Percentiles rank a stretch among this genome's conserved stretches.
Conservation (phyloP, 2,113 vertebrate genomes). For the Chascanopsetta lugubris region DNA sequence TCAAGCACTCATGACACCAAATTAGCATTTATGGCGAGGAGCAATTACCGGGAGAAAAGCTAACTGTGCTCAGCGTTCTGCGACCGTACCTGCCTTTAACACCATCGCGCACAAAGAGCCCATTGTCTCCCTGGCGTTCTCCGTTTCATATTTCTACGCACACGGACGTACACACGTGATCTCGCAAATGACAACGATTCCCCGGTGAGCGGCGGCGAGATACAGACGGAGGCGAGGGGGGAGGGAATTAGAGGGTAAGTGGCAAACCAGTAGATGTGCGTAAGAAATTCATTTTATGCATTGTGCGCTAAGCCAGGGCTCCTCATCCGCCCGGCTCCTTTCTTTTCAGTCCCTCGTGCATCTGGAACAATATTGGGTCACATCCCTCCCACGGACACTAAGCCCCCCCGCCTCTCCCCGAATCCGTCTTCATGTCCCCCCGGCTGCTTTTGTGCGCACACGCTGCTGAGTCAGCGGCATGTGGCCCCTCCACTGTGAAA, state of each 20-base stretch:
- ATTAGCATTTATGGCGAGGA: slow-evolving; percentile 75
- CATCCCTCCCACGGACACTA: slow-evolving; percentile 66
- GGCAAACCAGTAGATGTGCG: slow-evolving; percentile 42
- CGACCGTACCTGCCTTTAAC: slow-evolving; percentile 70
- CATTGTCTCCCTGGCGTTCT: neutral
- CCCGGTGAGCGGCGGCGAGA: slow-evolving; percentile 9
- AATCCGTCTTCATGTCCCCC: slow-evolving; percentile 54
- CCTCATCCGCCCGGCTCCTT: slow-evolving; percentile 47
- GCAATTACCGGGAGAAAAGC: slow-evolving; percentile 74
- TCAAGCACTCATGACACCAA: slow-evolving; percentile 76
- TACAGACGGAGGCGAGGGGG: slow-evolving; percentile 12
- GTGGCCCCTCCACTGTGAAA: slow-evolving; percentile 52
- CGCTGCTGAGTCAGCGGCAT: slow-evolving; percentile 72
- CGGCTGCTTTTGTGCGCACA: slow-evolving; percentile 65
- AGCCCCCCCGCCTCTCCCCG: too few species aligned
- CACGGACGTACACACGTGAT: slow-evolving; percentile 22
- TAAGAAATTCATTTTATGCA: slow-evolving; percentile 75
- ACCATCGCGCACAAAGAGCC: slow-evolving; percentile 40
- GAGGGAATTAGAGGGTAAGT: slow-evolving; percentile 58
- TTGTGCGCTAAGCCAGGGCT: slow-evolving; percentile 61
- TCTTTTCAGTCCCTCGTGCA: slow-evolving; percentile 63
- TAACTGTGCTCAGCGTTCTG: slow-evolving; percentile 69
- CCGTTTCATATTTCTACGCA: neutral
- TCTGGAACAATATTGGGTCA: slow-evolving; percentile 75
- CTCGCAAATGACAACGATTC: slow-evolving; percentile 55